Conservation (phyloP, 2,888 invertebrate genomes). For the Chloroclysta siterata region DNA sequence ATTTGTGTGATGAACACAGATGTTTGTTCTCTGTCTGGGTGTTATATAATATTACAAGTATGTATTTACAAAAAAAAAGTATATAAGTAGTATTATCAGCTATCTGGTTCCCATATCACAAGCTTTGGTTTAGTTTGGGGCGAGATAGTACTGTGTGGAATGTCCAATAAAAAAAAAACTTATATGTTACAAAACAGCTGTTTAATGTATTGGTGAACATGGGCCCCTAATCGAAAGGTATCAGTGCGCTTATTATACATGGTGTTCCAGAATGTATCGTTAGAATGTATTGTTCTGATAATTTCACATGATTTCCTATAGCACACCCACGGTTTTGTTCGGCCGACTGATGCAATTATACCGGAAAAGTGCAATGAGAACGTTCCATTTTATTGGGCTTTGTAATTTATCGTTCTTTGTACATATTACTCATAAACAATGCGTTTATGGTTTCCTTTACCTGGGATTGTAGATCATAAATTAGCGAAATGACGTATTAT, state of each 20-base stretch:
- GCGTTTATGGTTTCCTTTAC: constrained; percentile 13
- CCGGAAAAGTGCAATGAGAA: constrained; percentile 52
- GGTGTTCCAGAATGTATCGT: constrained; percentile 49
- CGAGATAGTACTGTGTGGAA: no score
- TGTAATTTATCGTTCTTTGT: constrained; percentile 38
- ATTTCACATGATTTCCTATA: constrained; percentile 71
- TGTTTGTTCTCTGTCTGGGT: no score
- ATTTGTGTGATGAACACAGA: no score
- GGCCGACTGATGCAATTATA: constrained; percentile 47
- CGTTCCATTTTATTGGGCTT: constrained; percentile 42
- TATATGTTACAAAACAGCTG: no score
- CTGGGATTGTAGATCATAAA: constrained; percentile 5
- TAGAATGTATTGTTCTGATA: constrained; percentile 53
- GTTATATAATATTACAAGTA: no score
- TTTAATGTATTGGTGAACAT: no score
- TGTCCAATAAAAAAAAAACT: no score
- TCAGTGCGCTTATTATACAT: constrained; percentile 50
- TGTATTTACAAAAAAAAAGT: no score
- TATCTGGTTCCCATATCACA: no score
- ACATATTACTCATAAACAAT: constrained; percentile 20
- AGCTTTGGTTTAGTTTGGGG: no score
- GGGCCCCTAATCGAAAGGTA: background rate
- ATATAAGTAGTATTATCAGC: no score
- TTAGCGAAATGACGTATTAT: background rate
- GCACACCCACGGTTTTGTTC: constrained; percentile 59